phyloP scores from a whole-genome alignment of 2,888 invertebrate species.

The Agrochola macilenta region DNA sequence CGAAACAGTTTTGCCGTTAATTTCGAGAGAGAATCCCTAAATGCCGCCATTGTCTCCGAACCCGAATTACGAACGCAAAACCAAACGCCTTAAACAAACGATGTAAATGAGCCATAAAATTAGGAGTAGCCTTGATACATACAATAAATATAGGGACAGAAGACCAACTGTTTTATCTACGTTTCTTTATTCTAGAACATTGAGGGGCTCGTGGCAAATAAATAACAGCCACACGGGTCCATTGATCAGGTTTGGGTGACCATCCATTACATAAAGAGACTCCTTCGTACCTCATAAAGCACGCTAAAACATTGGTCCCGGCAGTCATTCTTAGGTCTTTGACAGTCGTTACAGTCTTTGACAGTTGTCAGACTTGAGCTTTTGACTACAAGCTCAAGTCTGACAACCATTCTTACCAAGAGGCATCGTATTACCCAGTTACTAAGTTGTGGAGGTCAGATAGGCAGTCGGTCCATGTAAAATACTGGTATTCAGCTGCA shows the following conservation, averaged over 20 bases:
- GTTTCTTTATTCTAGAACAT: neutral
- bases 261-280: neutral
- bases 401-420: too few relatives aligned
- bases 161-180: slow-evolving; percentile 8
- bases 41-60: slow-evolving; percentile 59
- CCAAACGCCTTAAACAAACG: slow-evolving; percentile 64
- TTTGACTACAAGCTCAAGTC: too few relatives aligned
- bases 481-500: too few relatives aligned
- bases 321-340: neutral
- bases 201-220: neutral
- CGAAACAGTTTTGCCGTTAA: slow-evolving; percentile 30
- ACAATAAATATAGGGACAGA: slow-evolving; percentile 26
- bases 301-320: neutral
- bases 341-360: too few relatives aligned
- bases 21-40: slow-evolving; percentile 50
- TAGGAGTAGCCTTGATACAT: slow-evolving; percentile 57
- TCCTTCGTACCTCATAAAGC: neutral
- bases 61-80: slow-evolving; percentile 58
- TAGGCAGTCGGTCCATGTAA: too few relatives aligned
- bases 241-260: neutral
- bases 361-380: too few relatives aligned
- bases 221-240: neutral
- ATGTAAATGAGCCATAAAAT: slow-evolving; percentile 66
- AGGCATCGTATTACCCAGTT: too few relatives aligned
- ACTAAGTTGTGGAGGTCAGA: too few relatives aligned